phyloP scores from a whole-genome alignment of 2,797 vertebrate genomes.

The Benthosema pterotum region DNA sequence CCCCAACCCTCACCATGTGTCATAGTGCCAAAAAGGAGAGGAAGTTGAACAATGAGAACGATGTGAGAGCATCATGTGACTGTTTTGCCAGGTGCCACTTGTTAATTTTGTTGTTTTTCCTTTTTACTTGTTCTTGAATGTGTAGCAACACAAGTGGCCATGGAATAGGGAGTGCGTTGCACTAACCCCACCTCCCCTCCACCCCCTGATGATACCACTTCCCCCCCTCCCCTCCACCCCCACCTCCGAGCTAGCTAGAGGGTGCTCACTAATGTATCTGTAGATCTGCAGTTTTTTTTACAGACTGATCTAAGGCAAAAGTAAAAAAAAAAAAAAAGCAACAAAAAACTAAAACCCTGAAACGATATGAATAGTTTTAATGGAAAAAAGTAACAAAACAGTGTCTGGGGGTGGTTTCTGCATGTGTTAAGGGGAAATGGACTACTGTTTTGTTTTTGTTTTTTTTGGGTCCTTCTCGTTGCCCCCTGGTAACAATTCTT shows the following conservation, averaged over 20 bases:
- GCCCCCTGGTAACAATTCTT: slow-evolving; percentile 47
- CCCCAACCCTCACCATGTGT: slow-evolving; percentile 57
- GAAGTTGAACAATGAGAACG: slow-evolving; percentile 75
- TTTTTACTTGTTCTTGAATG: slow-evolving; percentile 70
- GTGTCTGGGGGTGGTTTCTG: slow-evolving; percentile 73
- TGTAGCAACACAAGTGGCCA: slow-evolving; percentile 81
- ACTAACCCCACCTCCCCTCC: slow-evolving; percentile 50
- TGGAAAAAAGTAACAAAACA: slow-evolving; percentile 55
- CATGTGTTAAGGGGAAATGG: slow-evolving; percentile 77
- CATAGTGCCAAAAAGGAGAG: slow-evolving; percentile 79
- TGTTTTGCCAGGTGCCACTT: slow-evolving; percentile 77
- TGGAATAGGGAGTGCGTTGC: slow-evolving; percentile 74
- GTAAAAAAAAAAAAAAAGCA: slow-evolving; percentile 29
- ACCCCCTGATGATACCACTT: neutral
- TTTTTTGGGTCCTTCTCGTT: slow-evolving; percentile 55
- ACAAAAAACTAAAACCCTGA: slow-evolving; percentile 54
- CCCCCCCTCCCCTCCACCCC: slow-evolving; percentile 20
- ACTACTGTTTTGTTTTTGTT: slow-evolving; percentile 74
- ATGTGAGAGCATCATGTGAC: slow-evolving; percentile 71
- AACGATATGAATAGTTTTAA: slow-evolving; percentile 73
- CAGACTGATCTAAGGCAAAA: slow-evolving; percentile 63
- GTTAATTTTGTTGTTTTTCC: slow-evolving; percentile 42
- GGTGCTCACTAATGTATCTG: slow-evolving; percentile 74
- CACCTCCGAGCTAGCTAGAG: slow-evolving; percentile 70
- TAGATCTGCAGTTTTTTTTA: slow-evolving; percentile 69